phyloP scores from a whole-genome alignment of 2,797 vertebrate genomes.

The Cyprinodon diabolis region DNA sequence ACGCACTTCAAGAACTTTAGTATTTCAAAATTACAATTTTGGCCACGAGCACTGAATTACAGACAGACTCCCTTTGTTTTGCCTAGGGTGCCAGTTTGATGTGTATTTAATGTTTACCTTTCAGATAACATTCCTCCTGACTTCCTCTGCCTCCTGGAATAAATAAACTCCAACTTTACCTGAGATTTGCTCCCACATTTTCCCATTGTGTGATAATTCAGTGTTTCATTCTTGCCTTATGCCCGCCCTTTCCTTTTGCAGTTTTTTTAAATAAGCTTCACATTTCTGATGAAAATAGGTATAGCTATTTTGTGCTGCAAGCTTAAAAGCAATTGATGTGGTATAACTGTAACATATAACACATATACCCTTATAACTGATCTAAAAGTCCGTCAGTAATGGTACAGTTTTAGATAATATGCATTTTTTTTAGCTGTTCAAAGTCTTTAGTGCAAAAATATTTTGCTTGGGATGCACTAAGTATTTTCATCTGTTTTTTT shows the following conservation, averaged over 20 bases:
- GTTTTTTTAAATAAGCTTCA: neutral
- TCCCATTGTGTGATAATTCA: neutral
- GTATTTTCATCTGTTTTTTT: slow-evolving; percentile 26
- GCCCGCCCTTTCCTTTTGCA: neutral
- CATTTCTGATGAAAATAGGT: neutral
- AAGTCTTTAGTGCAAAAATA: neutral
- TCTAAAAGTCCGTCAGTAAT: neutral
- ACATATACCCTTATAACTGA: neutral
- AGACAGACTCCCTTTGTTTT: neutral
- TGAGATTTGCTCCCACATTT: neutral
- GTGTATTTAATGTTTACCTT: neutral
- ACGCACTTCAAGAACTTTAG: neutral
- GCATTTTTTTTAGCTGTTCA: neutral
- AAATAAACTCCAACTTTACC: neutral
- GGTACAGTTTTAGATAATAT: slow-evolving; percentile 10
- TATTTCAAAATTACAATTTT: neutral
- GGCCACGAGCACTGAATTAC: neutral
- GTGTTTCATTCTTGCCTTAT: too few relatives aligned
- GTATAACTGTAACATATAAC: neutral
- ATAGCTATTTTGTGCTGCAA: neutral
- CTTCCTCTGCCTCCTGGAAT: neutral
- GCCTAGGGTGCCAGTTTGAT: neutral
- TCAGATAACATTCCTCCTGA: neutral
- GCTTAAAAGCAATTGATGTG: neutral
- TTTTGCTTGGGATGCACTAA: neutral